Base-by-base conservation (phyloP, 2,113 vertebrate species). In the Ictidomys tridecemlineatus region DNA sequence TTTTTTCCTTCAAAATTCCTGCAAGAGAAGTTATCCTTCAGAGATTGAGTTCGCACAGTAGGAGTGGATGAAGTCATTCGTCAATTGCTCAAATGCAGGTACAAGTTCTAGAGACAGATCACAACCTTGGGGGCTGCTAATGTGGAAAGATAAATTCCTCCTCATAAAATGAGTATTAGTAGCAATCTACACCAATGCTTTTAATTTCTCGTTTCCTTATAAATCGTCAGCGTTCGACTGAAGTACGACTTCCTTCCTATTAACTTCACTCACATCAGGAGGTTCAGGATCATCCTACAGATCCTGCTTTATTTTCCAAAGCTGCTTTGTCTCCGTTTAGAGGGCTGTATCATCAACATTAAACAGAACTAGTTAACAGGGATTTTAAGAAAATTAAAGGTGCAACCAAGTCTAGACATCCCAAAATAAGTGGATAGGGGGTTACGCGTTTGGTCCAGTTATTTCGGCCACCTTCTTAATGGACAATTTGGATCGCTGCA, bases 41-140 rank as follows among this genome's bases (percentile, higher is more conserved):
- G 95, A 97, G 96, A 96, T 85, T 96, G 97, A 97, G 98, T 98
- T 98, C 98, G 95, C 91, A 96, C 97, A 98, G 97, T 86, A 96
- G 96, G 97, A 98, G 97, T 96, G 97, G 91, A 98, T 96, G 96
- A 98, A 98, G 96, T 97, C 56, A 65, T 95, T 97, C 91, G 82
- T 97, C 97, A 96, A 11, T 95, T 58, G 63, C 95, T 97, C 89
- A 90, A 95, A 95, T 22, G n/a, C 4, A 96, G 96, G 96, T 93
- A 95, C 58, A 14, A 85, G 83, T 98, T 97, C 98, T 89, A 97
- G 97, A 98, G 97, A 98, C 72, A 89, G 97, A 98, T 97, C 91
- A 58, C 95, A 97, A 98, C 93, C 95, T 80, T 94, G 95, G 96
- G 97, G 97, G 91, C 56, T 97, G 97, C 97, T 98, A 97, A 98